Evolutionary conservation across 1,140 invertebrate genomes (phyloP), one percentile per base, ranked within the genome.

Genomic region (Brachionus calyciflorus): DNA sequence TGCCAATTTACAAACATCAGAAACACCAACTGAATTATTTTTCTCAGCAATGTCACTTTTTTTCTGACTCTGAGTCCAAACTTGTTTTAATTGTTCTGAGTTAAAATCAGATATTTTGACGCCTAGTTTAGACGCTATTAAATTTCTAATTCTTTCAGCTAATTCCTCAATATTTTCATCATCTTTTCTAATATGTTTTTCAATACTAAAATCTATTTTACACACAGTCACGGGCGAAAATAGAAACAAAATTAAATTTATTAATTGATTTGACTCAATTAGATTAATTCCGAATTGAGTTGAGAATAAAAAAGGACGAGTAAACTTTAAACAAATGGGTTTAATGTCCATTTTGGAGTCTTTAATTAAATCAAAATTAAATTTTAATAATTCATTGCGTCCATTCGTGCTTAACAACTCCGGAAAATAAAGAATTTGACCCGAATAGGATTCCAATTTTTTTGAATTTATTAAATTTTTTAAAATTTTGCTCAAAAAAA

Each of bases 151-250:
- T 19, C 6, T 60, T 37, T 60, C 55, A 17, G 55, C 28, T 9
- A 40, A 17, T 1, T 17, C 28, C 28, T 60, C 55, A 33, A 37
- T 17, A n/a, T 17, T 9, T 7, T 60, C 55, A n/a, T 2, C 55
- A 60, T 17, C 37, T 37, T 60, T 28, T 60, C 55, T 40, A 17
- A 30, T 17, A 6, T 37, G 28, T 37, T 60, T 37, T n/a, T 37
- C 55, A 6, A 60, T 24, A 33, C 55, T 60, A 37, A 60, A 37
- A 37, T 60, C 55, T 3, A 60, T 6, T 60, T 60, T 60, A 33
- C 19, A 60, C 4, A 60, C 37, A 12, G 55, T 60, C 55, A 60
- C n/a, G n/a, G 55, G 55, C 28, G 55, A 60, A 19, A 60, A 60
- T 30, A 60, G 9, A 37, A 60, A 60, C 30, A 60, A n/a, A 33